Evolutionary conservation across 23 tunicate species (phyloP), one percentile per base, ranked within the genome.

Genomic region (Styela clava): DNA sequence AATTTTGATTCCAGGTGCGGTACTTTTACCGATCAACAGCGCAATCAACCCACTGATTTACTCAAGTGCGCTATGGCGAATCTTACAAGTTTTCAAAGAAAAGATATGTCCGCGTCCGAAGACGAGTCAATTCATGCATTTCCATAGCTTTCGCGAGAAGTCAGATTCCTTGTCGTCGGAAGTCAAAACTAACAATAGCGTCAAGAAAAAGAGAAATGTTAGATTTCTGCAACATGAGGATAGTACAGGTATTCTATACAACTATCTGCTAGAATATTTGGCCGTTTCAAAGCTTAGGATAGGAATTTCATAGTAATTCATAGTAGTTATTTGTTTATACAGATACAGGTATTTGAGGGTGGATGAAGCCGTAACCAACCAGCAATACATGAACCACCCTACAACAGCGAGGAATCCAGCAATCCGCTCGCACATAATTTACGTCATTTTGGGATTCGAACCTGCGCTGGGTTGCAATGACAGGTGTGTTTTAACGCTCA

Each of bases 11-110:
- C 0, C 36, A 85, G 88, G 88, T 16, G 61, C 62, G 16, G 16
- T 85, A 35, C 88, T 85, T 31, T 61, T 85, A 0, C 88, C 88
- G 3, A 36, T 85, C 67, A 85, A 78, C 88, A 85, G 88, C 27
- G 88, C 88, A 52, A 25, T 85, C 2, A 85, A 85, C 44, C 88
- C 88, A 16, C 21, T 85, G 32, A 52, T 85, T 5, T 85, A 85
- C 37, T 85, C 88, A 30, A 78, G 69, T 36, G 20, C 82, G 3
- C 65, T 78, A 33, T 30, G 78, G 35, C 61, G 78, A n/a, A 25
- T 85, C 28, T 37, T 37, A 21, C 23, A 67, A 9, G 7, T 44
- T 1, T 16, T 76, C 24, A 52, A 44, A 27, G 21, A 26, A 26
- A 76, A 76, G 37, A 24, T 76, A 0, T 36, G 64, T 23, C 32